Evolutionary conservation across 2,113 vertebrate species (phyloP).

Genomic region (Mohoua ochrocephala): DNA sequence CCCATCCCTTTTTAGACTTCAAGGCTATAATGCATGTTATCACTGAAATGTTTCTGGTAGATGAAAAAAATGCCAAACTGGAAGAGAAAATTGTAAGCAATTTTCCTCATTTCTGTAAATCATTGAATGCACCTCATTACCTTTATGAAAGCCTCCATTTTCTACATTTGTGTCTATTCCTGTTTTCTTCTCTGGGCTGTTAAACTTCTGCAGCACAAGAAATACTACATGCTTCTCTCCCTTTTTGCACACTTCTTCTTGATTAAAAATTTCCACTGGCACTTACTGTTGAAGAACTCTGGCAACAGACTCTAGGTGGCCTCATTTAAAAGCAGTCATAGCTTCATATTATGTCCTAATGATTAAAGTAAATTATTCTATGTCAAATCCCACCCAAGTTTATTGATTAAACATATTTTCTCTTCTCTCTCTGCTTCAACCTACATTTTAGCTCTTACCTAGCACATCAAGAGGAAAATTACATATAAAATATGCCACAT

Average conservation of each 20-base stretch:
- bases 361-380: not conserved
- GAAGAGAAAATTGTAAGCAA: not conserved
- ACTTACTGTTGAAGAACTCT: slow-evolving; percentile 75
- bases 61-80: not conserved
- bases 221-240: slow-evolving; percentile 78
- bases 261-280: slow-evolving; percentile 70
- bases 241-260: slow-evolving; percentile 72
- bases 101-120: not conserved
- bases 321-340: slow-evolving; percentile 41
- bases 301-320: slow-evolving; percentile 74
- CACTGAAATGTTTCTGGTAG: not conserved
- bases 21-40: not conserved
- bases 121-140: slow-evolving; percentile 16
- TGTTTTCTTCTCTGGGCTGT: not conserved
- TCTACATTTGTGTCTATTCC: not conserved
- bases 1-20: not conserved
- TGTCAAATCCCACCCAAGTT: not conserved
- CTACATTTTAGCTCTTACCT: not conserved
- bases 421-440: not conserved
- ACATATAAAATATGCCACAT: not conserved
- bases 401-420: not conserved
- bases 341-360: not conserved
- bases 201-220: slow-evolving; percentile 66
- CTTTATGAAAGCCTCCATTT: not conserved
- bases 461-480: not conserved